phyloP scores from a whole-genome alignment of 2,113 vertebrate genomes.

The Sula dactylatra region DNA sequence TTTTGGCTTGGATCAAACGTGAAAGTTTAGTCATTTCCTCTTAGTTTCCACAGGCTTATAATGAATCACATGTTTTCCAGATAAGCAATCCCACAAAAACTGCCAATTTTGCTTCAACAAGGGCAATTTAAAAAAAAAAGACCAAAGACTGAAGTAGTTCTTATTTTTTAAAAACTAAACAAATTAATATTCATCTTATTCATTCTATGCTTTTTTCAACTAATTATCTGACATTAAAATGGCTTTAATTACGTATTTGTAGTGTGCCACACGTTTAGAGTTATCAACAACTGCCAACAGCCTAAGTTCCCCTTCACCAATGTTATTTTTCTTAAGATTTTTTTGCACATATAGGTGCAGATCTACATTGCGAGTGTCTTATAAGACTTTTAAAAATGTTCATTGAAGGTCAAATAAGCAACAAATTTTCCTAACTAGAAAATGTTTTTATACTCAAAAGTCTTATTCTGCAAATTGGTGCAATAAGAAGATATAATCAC shows the following conservation, averaged over 20 bases:
- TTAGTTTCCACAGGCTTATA: background rate
- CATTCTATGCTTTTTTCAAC: background rate
- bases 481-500: background rate
- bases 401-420: background rate
- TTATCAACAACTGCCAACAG: background rate
- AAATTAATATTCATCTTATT: background rate
- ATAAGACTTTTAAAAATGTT: background rate
- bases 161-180: background rate
- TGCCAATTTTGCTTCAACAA: background rate
- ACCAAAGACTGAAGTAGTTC: background rate
- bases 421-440: background rate
- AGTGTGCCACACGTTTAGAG: background rate
- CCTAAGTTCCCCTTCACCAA: background rate
- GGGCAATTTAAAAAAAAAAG: background rate
- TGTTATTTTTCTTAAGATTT: background rate
- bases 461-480: background rate
- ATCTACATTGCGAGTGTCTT: background rate
- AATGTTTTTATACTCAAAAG: background rate
- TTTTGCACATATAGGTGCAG: accelerated
- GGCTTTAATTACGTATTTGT: background rate
- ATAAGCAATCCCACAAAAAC: background rate
- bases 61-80: background rate
- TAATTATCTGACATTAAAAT: background rate
- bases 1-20: background rate
- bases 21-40: background rate